A percentile compares a stretch with the other conserved stretches of the same genome.
These are phyloP conservation scores for Andrena hattorfiana DNA, from an alignment of 2,888 invertebrate genomes.

Conservation along the genomic window DNA sequence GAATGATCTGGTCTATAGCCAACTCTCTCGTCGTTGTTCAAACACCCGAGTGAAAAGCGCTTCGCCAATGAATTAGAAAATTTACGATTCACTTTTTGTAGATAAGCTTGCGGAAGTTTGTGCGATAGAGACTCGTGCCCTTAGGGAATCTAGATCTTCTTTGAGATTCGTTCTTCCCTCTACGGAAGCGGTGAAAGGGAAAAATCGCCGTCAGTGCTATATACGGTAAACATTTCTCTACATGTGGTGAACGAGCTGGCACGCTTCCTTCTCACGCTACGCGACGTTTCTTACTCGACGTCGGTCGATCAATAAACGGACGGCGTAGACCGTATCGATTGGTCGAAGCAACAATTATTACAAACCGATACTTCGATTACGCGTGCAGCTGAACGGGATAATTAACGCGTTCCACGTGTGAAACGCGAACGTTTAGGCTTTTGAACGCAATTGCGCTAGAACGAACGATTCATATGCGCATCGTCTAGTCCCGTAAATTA, in stretches of 20 bases:
- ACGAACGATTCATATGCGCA: background rate
- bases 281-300: conserved; percentile 72
- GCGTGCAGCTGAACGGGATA: conserved; percentile 52
- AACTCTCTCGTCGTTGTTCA: too few relatives aligned
- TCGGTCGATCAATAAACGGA: conserved; percentile 70
- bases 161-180: background rate
- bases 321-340: conserved; percentile 66
- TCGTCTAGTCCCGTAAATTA: background rate
- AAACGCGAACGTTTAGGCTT: conserved; percentile 41
- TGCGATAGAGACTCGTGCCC: background rate
- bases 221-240: conserved; percentile 63
- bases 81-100: background rate
- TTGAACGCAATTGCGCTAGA: conserved; percentile 28
- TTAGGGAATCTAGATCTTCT: background rate
- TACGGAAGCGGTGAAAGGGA: background rate
- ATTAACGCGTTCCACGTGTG: conserved; percentile 49
- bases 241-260: conserved; percentile 64
- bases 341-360: conserved; percentile 72
- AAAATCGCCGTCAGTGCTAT: conserved; percentile 1
- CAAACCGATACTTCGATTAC: conserved; percentile 62
- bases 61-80: conserved; percentile 3
- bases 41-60: background rate
- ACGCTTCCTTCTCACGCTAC: conserved; percentile 75
- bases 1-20: background rate
- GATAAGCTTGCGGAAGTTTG: background rate